These are phyloP conservation scores for Syngnathus scovelli DNA, from an alignment of 2,113 vertebrate species.

Conservation along the genomic window DNA sequence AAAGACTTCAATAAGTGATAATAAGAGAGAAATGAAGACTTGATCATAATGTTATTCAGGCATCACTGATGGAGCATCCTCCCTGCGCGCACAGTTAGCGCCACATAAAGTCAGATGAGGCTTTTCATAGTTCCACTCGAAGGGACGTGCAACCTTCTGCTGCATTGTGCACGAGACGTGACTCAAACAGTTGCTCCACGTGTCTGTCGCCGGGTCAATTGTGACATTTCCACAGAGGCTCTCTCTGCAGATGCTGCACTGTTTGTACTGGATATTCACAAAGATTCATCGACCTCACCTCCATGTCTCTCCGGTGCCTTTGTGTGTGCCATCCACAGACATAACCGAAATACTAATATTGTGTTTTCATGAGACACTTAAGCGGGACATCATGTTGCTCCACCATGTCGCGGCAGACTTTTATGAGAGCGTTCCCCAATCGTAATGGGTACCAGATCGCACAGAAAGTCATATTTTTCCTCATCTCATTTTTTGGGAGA, in stretches of 20 bases:
- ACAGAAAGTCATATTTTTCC: constrained; percentile 25
- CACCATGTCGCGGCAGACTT: constrained; percentile 2
- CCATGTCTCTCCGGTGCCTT: constrained; percentile 22
- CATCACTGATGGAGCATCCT: neutral
- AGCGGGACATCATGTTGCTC: constrained; percentile 16
- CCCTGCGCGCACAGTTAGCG: neutral
- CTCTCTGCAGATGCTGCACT: constrained; percentile 2
- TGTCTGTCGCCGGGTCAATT: neutral
- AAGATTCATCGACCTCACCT: constrained; percentile 9
- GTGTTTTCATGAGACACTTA: constrained; percentile 19
- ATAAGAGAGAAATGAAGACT: neutral
- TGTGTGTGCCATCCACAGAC: constrained; percentile 13
- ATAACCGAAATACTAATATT: constrained; percentile 14
- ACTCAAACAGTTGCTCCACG: constrained; percentile 5
- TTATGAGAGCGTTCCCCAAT: neutral
- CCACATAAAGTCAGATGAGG: neutral
- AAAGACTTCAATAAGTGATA: neutral
- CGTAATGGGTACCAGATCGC: neutral
- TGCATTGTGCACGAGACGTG: neutral
- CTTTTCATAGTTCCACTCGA: neutral
- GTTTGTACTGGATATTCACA: constrained; percentile 18
- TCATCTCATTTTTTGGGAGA: neutral
- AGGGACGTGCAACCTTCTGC: neutral
- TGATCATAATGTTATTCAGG: neutral
- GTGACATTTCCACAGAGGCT: constrained; percentile 9